Evolutionary conservation across 2,797 vertebrate genomes (phyloP).

Genomic region (Margarornis squamiger): DNA sequence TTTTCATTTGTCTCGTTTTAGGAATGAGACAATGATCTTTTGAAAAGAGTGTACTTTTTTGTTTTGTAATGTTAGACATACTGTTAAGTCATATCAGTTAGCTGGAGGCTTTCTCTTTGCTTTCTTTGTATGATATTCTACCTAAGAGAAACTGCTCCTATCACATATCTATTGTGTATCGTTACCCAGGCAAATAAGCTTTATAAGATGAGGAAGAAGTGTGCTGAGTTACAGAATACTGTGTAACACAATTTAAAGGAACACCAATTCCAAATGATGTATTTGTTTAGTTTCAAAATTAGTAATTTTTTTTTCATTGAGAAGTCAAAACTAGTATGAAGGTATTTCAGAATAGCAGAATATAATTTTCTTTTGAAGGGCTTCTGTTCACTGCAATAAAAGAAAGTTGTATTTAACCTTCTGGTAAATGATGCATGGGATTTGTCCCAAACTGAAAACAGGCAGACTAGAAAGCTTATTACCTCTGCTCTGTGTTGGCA

Average conservation of each 20-base stretch:
- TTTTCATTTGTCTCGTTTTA: accelerated
- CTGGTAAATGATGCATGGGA: neutral
- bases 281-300: neutral
- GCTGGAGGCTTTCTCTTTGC: neutral
- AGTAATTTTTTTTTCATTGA: neutral
- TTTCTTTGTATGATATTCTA: neutral
- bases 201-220: neutral
- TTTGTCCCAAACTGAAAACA: neutral
- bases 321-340: neutral
- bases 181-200: neutral
- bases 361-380: neutral
- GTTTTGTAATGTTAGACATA: neutral
- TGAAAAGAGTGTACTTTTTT: neutral
- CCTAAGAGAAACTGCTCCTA: accelerated
- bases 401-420: neutral
- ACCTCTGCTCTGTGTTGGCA: neutral
- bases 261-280: neutral
- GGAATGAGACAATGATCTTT: neutral
- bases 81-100: neutral
- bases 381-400: neutral
- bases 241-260: neutral
- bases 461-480: neutral
- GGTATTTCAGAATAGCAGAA: neutral
- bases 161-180: neutral
- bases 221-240: neutral